Conservation (phyloP, 2,113 vertebrate species). For the Burhinus oedicnemus region DNA sequence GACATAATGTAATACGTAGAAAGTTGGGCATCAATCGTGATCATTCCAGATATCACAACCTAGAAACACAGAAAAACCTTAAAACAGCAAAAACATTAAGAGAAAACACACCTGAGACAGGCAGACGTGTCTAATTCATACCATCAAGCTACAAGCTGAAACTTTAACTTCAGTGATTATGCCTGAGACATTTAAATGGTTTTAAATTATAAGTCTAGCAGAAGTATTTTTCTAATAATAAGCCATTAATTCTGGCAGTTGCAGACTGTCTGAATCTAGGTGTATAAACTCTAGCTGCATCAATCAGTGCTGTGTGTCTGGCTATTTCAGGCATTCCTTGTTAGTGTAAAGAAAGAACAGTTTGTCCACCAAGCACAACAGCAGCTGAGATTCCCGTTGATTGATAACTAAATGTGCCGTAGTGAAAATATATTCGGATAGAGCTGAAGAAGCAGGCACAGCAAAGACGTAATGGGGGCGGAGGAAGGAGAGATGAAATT, state of each 20-base stretch:
- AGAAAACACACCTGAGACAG: not conserved
- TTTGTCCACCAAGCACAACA: conserved; percentile 68
- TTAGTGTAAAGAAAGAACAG: conserved; percentile 76
- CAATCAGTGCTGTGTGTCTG: conserved; percentile 75
- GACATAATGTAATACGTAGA: not conserved
- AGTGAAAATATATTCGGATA: conserved; percentile 57
- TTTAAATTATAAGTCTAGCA: conserved; percentile 68
- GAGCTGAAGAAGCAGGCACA: conserved; percentile 32
- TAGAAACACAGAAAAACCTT: not conserved
- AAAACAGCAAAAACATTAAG: not conserved
- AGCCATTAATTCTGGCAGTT: conserved; percentile 75
- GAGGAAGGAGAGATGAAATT: conserved; percentile 51
- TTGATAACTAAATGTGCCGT: conserved; percentile 72
- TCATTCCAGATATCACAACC: not conserved
- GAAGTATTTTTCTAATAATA: conserved; percentile 76
- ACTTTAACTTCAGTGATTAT: conserved; percentile 40
- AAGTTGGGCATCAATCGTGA: not conserved
- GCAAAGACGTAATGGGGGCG: conserved; percentile 40
- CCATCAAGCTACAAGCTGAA: not conserved
- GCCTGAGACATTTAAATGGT: conserved; percentile 50
- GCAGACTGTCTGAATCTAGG: conserved; percentile 69
- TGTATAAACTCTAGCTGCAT: conserved; percentile 72
- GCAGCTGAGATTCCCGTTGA: conserved; percentile 71
- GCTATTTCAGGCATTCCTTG: conserved; percentile 75
- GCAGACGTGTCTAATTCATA: not conserved